Evolutionary conservation across 2,797 vertebrate species (phyloP), one percentile per base, ranked within the genome.

Genomic region (Paratrypauchen microcephalus): DNA sequence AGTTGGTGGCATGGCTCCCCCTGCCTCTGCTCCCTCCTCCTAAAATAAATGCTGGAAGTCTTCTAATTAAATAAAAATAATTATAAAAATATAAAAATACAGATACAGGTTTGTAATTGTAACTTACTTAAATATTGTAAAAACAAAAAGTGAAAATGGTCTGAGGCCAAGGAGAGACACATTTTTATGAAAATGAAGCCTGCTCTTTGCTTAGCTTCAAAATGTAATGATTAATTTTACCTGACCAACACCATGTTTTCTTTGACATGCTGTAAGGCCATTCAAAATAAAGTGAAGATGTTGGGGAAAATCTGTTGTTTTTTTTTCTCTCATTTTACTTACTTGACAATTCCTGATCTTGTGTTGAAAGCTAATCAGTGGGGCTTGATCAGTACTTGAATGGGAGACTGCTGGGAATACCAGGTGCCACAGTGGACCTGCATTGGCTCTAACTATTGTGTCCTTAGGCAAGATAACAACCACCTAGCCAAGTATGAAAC

Each of bases 251-350:
- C 83, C 57, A 76, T 80, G 74, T 80, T 88, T 87, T 86, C 70
- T 84, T 84, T 82, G 87, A 79, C 90, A 88, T 92, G 90, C 88
- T 90, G 82, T 87, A 36, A 60, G 9, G 7, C 8, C 21, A 88
- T 87, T 92, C 82, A 88, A 45, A 94, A 93, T 94, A 94, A 94
- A 94, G 81, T 71, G 73, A 90, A 90, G 68, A 86, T 75, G 76
- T 83, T 36, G 12, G 32, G 23, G 85, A 85, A 71, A 83, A 84
- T 67, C 58, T 30, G 16, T 45, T 62, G 71, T 59, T 32, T 16
- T 32, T 36, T 56, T 1, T 56, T 21, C 24, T n/a, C 8, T 52
- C 9, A 12, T 54, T 55, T 55, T 55, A 12, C 21, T 3, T 45
- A 13, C 41, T 45, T 45, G 41, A 15, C 41, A 45, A 15, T 45